Conservation (phyloP, 1,140 invertebrate species). For the Anagrus nilaparvatae region DNA sequence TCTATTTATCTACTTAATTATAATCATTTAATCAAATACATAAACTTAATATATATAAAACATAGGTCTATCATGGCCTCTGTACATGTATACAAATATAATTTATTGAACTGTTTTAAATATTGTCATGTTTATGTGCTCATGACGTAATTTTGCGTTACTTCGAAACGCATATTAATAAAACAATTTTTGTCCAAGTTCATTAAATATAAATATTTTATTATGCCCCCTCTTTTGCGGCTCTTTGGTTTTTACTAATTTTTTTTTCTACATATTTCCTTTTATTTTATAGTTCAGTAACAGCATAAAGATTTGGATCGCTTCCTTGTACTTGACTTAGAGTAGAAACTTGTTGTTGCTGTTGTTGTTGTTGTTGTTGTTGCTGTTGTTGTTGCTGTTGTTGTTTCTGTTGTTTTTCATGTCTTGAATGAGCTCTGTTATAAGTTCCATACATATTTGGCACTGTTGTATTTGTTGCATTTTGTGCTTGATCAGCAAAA, state of each 20-base stretch:
- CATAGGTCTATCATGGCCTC: conserved; percentile 21
- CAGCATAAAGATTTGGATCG: conserved; percentile 40
- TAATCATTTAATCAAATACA: conserved; percentile 7
- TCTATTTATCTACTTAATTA: background rate
- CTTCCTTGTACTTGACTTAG: conserved; percentile 40
- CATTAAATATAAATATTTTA: conserved; percentile 10
- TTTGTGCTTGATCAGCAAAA: conserved; percentile 24
- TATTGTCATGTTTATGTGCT: conserved; percentile 1
- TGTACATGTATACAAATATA: conserved; percentile 35
- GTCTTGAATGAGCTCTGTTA: conserved; percentile 34
- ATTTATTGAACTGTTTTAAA: conserved; percentile 15
- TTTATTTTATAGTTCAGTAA: conserved; percentile 35
- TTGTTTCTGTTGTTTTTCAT: conserved; percentile 34
- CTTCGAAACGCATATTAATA: conserved; percentile 1
- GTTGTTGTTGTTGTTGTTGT: conserved; percentile 8
- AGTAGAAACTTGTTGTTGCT: conserved; percentile 27
- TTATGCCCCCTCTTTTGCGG: conserved; percentile 12
- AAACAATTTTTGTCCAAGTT: conserved; percentile 8
- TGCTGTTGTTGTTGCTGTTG: conserved; percentile 7
- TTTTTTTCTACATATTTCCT: conserved; percentile 11
- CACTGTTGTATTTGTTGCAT: conserved; percentile 26
- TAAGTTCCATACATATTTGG: conserved; percentile 43
- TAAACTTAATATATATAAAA: conserved; percentile 3
- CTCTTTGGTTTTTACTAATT: conserved; percentile 11
- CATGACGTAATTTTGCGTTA: conserved; percentile 3